These are phyloP conservation scores for Ephialtes manifestator DNA, from an alignment of 2,888 invertebrate species.

Conservation along the genomic window DNA sequence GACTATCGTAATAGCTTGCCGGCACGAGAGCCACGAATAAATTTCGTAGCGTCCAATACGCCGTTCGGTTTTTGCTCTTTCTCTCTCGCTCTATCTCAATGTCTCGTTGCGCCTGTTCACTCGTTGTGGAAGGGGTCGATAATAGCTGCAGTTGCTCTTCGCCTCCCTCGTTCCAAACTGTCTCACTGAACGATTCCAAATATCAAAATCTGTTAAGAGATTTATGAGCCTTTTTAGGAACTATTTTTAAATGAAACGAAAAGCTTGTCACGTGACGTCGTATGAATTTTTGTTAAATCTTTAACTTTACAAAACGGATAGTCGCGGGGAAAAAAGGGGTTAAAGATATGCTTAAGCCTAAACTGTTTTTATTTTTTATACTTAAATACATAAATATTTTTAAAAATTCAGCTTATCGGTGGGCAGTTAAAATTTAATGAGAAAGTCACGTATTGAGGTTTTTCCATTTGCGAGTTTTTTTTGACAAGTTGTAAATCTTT, in stretches of 20 bases:
- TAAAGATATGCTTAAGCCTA: too few species aligned
- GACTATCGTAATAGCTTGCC: slow-evolving; percentile 67
- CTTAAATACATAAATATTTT: too few species aligned
- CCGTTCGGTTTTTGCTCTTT: slow-evolving; percentile 58
- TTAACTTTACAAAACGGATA: too few species aligned
- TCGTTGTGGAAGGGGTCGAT: slow-evolving; percentile 14
- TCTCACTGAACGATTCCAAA: slow-evolving; percentile 41
- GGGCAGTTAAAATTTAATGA: too few species aligned
- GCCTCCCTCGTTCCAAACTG: slow-evolving; percentile 11
- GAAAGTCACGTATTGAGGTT: too few species aligned
- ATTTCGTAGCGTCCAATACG: slow-evolving; percentile 69
- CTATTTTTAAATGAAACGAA: neutral
- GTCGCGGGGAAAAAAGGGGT: too few species aligned
- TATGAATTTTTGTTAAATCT: too few species aligned
- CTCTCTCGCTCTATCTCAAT: slow-evolving; percentile 55
- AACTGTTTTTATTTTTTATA: too few species aligned
- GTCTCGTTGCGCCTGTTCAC: slow-evolving; percentile 51
- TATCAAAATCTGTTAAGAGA: slow-evolving; percentile 15
- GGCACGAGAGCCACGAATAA: slow-evolving; percentile 71
- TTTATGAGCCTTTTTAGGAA: neutral
- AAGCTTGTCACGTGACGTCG: neutral
- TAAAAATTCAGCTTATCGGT: too few species aligned
- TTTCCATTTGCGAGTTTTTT: neutral
- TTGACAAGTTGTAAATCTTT: slow-evolving; percentile 36
- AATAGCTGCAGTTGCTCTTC: slow-evolving; percentile 32